Conservation (phyloP, 2,888 invertebrate genomes). For the Tetragnatha montana region DNA sequence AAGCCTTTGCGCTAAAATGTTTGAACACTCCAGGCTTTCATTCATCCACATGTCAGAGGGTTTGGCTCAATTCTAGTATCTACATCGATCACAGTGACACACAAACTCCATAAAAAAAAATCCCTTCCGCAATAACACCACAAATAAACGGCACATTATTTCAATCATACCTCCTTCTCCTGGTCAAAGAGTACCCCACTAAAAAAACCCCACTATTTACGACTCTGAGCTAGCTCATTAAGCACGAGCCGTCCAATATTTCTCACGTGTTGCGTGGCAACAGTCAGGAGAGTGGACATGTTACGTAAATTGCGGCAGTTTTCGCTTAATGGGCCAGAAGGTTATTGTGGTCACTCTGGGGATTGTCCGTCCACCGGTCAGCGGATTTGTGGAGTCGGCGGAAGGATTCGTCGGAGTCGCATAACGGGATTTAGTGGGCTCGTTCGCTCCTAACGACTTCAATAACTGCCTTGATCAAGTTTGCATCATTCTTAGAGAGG, state of each 20-base stretch:
- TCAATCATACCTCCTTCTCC: neutral
- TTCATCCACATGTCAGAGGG: neutral
- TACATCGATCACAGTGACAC: neutral
- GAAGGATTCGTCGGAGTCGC: slow-evolving; percentile 6
- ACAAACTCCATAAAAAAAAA: neutral
- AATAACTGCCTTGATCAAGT: slow-evolving; percentile 22
- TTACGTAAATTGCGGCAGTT: slow-evolving; percentile 29
- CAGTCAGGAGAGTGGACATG: neutral
- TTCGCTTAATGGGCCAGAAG: slow-evolving; percentile 10
- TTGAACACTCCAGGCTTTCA: neutral
- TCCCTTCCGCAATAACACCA: neutral
- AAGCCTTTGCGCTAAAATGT: no score
- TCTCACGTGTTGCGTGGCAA: slow-evolving; percentile 26
- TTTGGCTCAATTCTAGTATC: neutral
- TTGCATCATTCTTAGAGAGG: neutral
- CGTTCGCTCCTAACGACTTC: slow-evolving; percentile 25
- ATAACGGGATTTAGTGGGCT: slow-evolving; percentile 28
- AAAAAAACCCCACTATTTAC: neutral
- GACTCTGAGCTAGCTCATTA: slow-evolving; percentile 20
- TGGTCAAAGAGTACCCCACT: neutral
- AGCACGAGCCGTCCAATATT: slow-evolving; percentile 8
- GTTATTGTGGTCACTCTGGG: slow-evolving; percentile 28
- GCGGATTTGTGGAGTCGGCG: slow-evolving; percentile 14
- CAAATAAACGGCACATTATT: no score
- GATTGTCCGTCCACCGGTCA: neutral